Percentiles rank a stretch among this genome's conserved stretches.
phyloP scores from a whole-genome alignment of 2,113 vertebrate genomes.

The Pyrgilauda ruficollis region DNA sequence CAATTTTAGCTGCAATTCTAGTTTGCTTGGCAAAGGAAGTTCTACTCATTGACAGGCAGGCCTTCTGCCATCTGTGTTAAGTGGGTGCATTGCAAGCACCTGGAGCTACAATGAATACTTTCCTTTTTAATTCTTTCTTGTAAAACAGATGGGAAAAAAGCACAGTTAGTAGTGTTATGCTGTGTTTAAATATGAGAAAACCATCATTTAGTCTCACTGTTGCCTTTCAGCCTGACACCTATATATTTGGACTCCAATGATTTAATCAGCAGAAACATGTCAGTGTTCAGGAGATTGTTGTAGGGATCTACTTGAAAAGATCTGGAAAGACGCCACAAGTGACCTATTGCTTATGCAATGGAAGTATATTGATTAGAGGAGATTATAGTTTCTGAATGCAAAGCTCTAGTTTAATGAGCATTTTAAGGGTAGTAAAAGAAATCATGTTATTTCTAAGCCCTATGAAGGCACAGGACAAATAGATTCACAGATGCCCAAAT shows the following conservation, averaged over 20 bases:
- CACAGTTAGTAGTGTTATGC: background rate
- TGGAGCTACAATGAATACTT: constrained; percentile 1
- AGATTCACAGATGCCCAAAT: background rate
- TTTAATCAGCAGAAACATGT: background rate
- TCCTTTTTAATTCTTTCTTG: background rate
- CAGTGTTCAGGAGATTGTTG: background rate
- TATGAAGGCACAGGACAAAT: background rate
- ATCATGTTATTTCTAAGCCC: background rate
- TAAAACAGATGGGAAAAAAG: constrained; percentile 33
- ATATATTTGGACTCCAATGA: background rate
- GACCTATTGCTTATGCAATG: background rate
- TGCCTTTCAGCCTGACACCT: constrained; percentile 9
- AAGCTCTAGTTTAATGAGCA: background rate
- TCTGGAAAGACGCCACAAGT: background rate
- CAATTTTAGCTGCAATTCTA: background rate
- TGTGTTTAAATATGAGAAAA: background rate
- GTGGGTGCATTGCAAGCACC: constrained; percentile 30
- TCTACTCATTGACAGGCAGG: background rate
- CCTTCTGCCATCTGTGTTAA: constrained; percentile 27
- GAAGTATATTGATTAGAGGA: background rate
- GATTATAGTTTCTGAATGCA: background rate
- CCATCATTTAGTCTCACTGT: background rate
- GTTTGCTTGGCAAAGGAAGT: background rate
- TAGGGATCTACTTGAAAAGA: background rate
- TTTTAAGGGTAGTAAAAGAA: constrained; percentile 1